phyloP scores from a whole-genome alignment of 1,140 invertebrate species.

The Drusus annulatus region DNA sequence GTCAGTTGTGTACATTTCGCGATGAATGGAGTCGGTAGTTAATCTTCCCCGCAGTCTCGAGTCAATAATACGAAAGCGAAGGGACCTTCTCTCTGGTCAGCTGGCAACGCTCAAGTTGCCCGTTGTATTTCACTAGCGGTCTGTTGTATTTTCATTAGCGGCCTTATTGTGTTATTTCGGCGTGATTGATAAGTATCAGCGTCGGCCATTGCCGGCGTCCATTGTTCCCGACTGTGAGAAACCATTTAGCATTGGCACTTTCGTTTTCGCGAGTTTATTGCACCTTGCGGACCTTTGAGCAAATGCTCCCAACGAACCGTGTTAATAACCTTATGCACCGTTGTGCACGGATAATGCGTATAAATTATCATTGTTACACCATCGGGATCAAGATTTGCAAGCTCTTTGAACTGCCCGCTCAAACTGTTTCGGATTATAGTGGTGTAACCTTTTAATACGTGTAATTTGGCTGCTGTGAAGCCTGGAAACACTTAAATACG shows the following conservation, averaged over 20 bases:
- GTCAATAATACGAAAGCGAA: neutral
- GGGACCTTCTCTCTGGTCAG: neutral
- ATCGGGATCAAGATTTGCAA: no score
- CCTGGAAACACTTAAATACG: no score
- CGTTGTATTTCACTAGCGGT: neutral
- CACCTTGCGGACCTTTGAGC: conserved; percentile 27
- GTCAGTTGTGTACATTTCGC: no score
- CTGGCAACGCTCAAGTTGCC: no score
- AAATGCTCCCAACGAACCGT: conserved; percentile 14
- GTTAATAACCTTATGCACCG: conserved; percentile 21
- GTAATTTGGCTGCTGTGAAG: no score
- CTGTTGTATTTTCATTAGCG: conserved; percentile 43
- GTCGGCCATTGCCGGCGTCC: conserved; percentile 6
- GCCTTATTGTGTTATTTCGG: conserved; percentile 39
- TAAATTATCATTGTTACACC: neutral
- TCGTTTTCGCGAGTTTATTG: conserved; percentile 51
- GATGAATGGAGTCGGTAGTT: no score
- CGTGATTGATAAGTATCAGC: conserved; percentile 32
- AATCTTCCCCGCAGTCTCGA: no score
- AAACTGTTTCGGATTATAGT: no score
- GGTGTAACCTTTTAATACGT: no score
- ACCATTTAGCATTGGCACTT: conserved; percentile 42
- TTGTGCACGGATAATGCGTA: conserved; percentile 1
- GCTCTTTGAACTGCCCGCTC: no score
- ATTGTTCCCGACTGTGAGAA: conserved; percentile 49